Conservation (phyloP, 2,113 vertebrate species). For the Odontophorus gujanensis region DNA sequence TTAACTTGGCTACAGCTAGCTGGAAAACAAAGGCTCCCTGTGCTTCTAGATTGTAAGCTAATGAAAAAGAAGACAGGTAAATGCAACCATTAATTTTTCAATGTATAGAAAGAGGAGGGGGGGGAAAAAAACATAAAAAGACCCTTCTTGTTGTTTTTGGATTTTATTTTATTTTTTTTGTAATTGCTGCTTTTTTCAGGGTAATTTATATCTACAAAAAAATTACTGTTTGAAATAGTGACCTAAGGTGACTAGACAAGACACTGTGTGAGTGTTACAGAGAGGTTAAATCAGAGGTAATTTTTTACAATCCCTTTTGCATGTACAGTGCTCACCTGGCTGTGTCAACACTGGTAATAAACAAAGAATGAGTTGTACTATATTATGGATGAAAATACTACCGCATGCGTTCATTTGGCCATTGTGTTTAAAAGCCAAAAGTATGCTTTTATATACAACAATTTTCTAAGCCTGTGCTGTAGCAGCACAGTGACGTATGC, state of each 20-base stretch:
- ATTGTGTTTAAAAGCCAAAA: constrained; percentile 73
- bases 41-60: constrained; percentile 79
- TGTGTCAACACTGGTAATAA: constrained; percentile 82
- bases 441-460: constrained; percentile 70
- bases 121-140: constrained; percentile 8
- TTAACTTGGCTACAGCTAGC: constrained; percentile 71
- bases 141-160: too few relatives aligned
- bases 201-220: constrained; percentile 80
- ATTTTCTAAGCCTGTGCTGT: constrained; percentile 67
- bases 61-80: constrained; percentile 73
- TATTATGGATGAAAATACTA: constrained; percentile 69
- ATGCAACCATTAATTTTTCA: constrained; percentile 62
- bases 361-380: constrained; percentile 71
- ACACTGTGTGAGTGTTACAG: constrained; percentile 66
- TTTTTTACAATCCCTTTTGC: constrained; percentile 76
- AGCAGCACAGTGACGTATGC: constrained; percentile 68
- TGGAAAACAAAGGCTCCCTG: constrained; percentile 79
- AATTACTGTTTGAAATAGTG: constrained; percentile 78
- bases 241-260: constrained; percentile 78
- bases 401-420: constrained; percentile 82
- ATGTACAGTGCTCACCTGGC: constrained; percentile 79
- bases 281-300: constrained; percentile 76
- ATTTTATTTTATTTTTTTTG: constrained; percentile 22
- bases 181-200: constrained; percentile 89
- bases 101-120: constrained; percentile 38